phyloP scores from a whole-genome alignment of 2,113 vertebrate species.

The Cepphus grylle region DNA sequence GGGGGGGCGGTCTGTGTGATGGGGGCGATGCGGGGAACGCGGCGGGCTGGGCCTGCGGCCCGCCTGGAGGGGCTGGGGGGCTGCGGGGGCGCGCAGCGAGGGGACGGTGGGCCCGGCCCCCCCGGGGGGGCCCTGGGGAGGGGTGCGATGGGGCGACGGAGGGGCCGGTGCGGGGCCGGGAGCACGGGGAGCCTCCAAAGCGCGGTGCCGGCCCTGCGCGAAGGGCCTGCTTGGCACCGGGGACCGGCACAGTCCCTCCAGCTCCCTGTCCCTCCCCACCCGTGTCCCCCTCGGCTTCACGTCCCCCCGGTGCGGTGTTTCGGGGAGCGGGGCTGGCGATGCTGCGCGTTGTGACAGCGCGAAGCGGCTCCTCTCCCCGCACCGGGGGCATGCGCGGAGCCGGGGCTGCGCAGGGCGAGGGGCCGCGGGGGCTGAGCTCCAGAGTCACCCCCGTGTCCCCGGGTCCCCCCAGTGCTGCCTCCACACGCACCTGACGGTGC shows the following conservation, averaged over 20 bases:
- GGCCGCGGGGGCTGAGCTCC: neutral
- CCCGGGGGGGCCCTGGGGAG: neutral
- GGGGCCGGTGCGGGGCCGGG: neutral
- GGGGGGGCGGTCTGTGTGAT: too few relatives aligned
- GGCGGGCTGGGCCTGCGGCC: neutral
- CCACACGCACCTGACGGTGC: accelerated
- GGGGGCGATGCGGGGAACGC: neutral
- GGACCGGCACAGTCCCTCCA: neutral
- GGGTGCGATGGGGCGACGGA: neutral
- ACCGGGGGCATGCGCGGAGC: neutral
- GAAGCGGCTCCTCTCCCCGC: neutral
- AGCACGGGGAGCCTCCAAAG: neutral
- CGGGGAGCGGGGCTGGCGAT: neutral
- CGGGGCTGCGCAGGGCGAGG: neutral
- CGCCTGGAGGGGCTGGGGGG: neutral
- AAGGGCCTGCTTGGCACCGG: neutral
- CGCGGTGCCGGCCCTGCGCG: neutral
- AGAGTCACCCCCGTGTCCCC: neutral
- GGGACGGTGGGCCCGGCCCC: neutral
- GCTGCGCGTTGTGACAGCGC: neutral
- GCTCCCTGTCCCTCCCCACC: neutral
- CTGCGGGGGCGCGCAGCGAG: neutral
- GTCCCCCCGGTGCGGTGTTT: neutral
- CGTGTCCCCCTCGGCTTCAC: neutral
- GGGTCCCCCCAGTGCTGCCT: neutral